Percentiles rank a stretch among this genome's conserved stretches.
Evolutionary conservation across 2,113 vertebrate species (phyloP).

Genomic region (Enhydra lutris): DNA sequence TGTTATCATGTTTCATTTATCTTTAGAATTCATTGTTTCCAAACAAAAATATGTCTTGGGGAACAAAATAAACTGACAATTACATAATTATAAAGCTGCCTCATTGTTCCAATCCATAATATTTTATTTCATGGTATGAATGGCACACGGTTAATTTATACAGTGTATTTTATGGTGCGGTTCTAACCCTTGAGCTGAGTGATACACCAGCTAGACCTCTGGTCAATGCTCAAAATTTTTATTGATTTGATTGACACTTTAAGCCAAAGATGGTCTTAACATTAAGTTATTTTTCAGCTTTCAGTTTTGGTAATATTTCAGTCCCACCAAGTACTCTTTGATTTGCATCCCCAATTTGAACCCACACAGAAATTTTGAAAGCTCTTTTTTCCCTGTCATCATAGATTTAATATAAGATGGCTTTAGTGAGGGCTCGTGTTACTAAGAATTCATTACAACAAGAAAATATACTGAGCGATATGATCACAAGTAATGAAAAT

Average conservation of each 20-base stretch:
- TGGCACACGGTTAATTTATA: not conserved
- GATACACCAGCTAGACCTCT: not conserved
- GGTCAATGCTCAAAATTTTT: not conserved
- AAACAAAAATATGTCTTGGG: not conserved
- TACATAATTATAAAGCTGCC: not conserved
- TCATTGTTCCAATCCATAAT: not conserved
- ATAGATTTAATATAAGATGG: constrained; percentile 52
- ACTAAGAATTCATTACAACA: constrained; percentile 43
- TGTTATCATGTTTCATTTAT: not conserved
- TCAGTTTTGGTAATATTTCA: not conserved
- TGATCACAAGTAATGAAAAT: constrained; percentile 13
- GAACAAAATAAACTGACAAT: not conserved
- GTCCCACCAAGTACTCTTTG: not conserved
- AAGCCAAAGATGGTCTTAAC: not conserved
- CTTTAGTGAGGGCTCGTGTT: constrained; percentile 39
- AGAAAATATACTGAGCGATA: not conserved
- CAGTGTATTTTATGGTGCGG: not conserved
- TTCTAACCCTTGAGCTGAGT: not conserved
- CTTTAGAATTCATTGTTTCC: not conserved
- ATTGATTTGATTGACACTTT: not conserved
- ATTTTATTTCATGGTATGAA: not conserved
- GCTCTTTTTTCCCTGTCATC: not conserved
- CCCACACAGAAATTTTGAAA: not conserved
- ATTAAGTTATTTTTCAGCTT: not conserved
- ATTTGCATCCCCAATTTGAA: not conserved